phyloP scores from a whole-genome alignment of 2,113 vertebrate genomes.

The Poicephalus gulielmi region DNA sequence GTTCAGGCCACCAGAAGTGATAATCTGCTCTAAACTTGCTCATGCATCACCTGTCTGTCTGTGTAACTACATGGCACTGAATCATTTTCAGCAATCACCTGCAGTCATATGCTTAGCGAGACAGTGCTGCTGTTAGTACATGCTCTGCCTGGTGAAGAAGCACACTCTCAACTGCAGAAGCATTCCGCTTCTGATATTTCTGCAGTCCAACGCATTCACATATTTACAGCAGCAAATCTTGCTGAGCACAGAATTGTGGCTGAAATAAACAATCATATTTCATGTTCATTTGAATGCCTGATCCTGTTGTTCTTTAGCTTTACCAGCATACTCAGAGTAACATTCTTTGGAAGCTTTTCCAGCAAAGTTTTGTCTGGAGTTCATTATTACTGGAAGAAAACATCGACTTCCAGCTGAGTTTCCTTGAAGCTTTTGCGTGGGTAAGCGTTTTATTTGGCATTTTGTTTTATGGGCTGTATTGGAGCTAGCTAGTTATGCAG shows the following conservation, averaged over 20 bases:
- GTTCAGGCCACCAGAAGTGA: not conserved
- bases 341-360: not conserved
- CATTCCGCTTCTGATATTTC: not conserved
- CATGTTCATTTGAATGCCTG: not conserved
- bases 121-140: not conserved
- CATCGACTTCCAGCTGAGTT: not conserved
- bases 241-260: not conserved
- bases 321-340: not conserved
- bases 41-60: not conserved
- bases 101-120: not conserved
- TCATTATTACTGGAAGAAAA: not conserved
- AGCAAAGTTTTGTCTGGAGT: not conserved
- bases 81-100: slow-evolving; percentile 1
- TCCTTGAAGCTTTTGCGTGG: not conserved
- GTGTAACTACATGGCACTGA: not conserved
- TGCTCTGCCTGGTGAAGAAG: not conserved
- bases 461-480: not conserved
- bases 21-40: not conserved
- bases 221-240: not conserved
- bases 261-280: not conserved
- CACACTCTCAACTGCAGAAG: not conserved
- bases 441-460: slow-evolving; percentile 1
- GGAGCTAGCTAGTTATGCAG: not conserved
- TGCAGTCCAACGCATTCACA: not conserved
- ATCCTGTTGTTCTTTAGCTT: not conserved